Conservation (phyloP, 2,113 vertebrate genomes). For the Triplophysa siluroides region DNA sequence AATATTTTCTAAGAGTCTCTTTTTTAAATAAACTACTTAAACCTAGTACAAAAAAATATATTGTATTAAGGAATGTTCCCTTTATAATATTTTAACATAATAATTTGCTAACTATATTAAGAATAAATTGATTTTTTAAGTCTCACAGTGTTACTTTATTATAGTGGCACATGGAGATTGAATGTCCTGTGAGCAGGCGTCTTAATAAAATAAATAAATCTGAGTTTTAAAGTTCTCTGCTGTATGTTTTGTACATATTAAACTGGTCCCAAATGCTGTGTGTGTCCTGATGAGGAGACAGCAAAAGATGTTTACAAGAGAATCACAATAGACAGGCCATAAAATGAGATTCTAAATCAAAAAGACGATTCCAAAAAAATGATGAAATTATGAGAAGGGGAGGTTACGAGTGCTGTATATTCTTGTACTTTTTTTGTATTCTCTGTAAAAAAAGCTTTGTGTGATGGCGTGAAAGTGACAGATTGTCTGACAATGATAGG, state of each 20-base stretch:
- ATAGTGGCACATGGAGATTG: slow-evolving; percentile 27
- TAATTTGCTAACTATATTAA: slow-evolving; percentile 5
- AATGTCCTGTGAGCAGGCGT: slow-evolving; percentile 10
- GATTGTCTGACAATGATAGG: not conserved
- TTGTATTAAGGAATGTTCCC: slow-evolving; percentile 39
- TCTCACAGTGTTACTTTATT: slow-evolving; percentile 27
- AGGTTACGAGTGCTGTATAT: not conserved
- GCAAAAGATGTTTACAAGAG: not conserved
- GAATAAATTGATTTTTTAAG: not conserved
- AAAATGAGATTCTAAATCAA: not conserved
- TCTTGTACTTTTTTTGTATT: not conserved
- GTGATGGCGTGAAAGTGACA: not conserved
- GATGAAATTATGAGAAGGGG: not conserved
- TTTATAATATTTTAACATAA: slow-evolving; percentile 17
- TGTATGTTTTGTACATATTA: slow-evolving; percentile 54
- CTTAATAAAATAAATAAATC: slow-evolving; percentile 37
- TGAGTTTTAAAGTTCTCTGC: slow-evolving; percentile 35
- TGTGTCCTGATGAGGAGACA: slow-evolving; percentile 30
- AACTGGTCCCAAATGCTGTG: slow-evolving; percentile 69
- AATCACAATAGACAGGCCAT: not conserved
- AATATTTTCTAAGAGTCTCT: slow-evolving; percentile 35
- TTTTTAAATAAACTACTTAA: slow-evolving; percentile 40
- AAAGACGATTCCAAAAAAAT: not conserved
- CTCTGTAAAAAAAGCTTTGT: not conserved
- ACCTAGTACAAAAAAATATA: slow-evolving; percentile 49